Conservation (phyloP, 2,888 invertebrate species). For the Drosophila lutescens region DNA sequence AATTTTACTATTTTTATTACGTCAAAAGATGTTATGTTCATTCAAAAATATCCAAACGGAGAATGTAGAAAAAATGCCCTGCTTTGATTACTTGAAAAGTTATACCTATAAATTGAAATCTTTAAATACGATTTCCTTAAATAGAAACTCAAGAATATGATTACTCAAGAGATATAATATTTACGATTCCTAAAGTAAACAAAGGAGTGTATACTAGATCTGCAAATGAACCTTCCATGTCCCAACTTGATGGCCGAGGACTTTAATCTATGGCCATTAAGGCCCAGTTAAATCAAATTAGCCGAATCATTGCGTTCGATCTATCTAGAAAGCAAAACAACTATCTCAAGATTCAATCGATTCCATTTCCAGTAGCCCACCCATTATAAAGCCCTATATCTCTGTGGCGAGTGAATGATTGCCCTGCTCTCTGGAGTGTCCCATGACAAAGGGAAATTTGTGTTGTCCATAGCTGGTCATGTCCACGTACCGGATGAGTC, state of each 20-base stretch:
- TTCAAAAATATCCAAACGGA: too few species aligned
- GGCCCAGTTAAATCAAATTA: conserved; percentile 23
- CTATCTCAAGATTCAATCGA: conserved; percentile 1
- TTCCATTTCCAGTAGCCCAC: conserved; percentile 9
- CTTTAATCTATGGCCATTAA: conserved; percentile 9
- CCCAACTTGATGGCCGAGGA: not conserved
- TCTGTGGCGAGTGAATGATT: too few species aligned
- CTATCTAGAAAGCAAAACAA: conserved; percentile 7
- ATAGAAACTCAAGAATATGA: too few species aligned
- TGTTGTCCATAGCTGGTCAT: not conserved
- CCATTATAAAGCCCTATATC: conserved; percentile 8
- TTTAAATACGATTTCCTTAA: too few species aligned
- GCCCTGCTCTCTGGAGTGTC: conserved; percentile 15
- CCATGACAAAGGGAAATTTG: conserved; percentile 15
- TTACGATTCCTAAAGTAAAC: not conserved
- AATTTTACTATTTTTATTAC: too few species aligned
- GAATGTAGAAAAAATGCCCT: too few species aligned
- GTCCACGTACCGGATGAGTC: conserved; percentile 16
- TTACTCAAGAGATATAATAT: too few species aligned
- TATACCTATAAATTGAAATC: too few species aligned
- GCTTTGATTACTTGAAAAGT: too few species aligned
- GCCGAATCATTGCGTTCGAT: conserved; percentile 29
- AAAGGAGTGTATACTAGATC: not conserved
- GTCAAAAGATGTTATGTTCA: too few species aligned
- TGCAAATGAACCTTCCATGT: not conserved